Evolutionary conservation across 2,888 invertebrate species (phyloP).

Genomic region (Zootermopsis nevadensis): DNA sequence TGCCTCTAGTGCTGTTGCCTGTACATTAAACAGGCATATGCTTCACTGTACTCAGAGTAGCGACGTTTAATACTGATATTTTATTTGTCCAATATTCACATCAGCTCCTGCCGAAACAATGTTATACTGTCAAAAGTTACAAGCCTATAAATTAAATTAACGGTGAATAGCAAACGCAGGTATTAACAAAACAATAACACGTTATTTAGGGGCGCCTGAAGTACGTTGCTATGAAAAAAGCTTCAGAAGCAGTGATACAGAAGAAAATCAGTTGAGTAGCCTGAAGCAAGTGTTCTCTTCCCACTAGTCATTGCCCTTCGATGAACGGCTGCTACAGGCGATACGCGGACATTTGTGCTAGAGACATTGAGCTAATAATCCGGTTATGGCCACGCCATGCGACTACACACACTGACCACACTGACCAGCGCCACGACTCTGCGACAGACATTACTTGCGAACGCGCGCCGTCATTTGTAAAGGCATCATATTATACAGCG

Average conservation of each 20-base stretch:
- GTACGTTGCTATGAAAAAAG: not conserved
- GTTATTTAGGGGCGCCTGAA: no score
- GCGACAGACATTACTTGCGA: not conserved
- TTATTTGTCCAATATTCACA: no score
- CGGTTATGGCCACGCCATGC: conserved; percentile 1
- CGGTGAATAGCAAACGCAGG: no score
- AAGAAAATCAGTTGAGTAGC: not conserved
- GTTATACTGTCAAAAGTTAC: no score
- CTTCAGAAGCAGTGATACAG: not conserved
- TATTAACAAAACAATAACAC: no score
- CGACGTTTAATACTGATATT: no score
- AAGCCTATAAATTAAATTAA: no score
- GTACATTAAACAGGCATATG: no score
- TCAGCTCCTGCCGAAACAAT: no score
- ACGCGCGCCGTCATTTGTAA: not conserved
- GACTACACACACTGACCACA: not conserved
- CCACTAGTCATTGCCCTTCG: conserved; percentile 19
- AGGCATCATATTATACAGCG: not conserved
- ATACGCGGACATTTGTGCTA: no score
- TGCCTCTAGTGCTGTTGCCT: no score
- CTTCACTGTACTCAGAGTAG: no score
- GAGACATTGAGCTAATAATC: conserved; percentile 1
- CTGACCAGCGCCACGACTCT: not conserved
- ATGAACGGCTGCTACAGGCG: not conserved
- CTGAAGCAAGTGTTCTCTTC: not conserved